phyloP scores from a whole-genome alignment of 2,113 vertebrate species.

The Crotophaga sulcirostris region DNA sequence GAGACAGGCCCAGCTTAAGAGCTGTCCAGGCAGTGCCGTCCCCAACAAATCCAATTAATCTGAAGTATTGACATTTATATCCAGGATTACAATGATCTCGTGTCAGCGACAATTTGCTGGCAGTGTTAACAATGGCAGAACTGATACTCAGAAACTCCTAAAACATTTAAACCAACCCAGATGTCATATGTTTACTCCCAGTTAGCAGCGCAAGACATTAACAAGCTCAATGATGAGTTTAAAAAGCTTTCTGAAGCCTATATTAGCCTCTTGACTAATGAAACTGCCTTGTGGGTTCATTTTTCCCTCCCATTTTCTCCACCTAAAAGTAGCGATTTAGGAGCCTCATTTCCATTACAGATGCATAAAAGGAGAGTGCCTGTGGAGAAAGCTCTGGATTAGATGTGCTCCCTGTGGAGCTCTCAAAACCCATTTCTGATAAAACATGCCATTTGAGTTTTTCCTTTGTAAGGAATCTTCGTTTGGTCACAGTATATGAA shows the following conservation, averaged over 20 bases:
- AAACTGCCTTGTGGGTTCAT: not conserved
- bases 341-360: slow-evolving; percentile 29
- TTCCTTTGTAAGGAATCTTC: not conserved
- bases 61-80: not conserved
- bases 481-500: not conserved
- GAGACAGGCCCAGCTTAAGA: not conserved
- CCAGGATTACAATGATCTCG: not conserved
- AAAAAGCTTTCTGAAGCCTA: not conserved
- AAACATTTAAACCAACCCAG: not conserved
- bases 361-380: slow-evolving; percentile 12
- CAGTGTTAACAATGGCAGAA: not conserved
- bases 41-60: not conserved
- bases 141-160: not conserved
- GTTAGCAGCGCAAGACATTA: not conserved
- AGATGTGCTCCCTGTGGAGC: not conserved
- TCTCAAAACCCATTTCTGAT: not conserved
- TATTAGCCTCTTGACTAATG: not conserved
- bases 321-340: not conserved
- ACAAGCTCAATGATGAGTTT: not conserved
- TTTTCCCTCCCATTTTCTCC: not conserved
- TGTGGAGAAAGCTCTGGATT: not conserved
- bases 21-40: not conserved
- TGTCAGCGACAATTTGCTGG: not conserved
- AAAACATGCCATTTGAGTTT: slow-evolving; percentile 5
- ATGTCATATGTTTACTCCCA: not conserved